Evolutionary conservation across 2,888 invertebrate genomes (phyloP).

Genomic region (Andrena chrysosceles): DNA sequence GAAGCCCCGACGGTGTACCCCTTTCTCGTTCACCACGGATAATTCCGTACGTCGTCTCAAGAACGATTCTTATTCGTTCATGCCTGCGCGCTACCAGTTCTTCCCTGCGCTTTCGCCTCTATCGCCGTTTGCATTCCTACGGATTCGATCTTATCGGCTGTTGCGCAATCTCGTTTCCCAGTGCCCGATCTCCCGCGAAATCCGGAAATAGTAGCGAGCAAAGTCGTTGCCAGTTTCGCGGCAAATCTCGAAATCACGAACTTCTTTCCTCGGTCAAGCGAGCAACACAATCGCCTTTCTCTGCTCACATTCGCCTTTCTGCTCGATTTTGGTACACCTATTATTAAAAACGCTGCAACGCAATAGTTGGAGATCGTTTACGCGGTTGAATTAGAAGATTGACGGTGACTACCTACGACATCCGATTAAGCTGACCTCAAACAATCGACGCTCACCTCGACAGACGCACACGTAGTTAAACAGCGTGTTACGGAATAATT

Average conservation of each 20-base stretch:
- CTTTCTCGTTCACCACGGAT: constrained; percentile 35
- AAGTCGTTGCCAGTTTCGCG: not conserved
- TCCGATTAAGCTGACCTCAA: constrained; percentile 65
- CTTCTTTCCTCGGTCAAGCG: not conserved
- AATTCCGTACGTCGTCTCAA: constrained; percentile 40
- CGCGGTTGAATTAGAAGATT: constrained; percentile 58
- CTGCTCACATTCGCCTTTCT: too few relatives aligned
- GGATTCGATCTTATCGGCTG: constrained; percentile 56
- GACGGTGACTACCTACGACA: constrained; percentile 48
- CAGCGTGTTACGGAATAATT: constrained; percentile 61
- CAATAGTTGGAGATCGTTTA: constrained; percentile 26
- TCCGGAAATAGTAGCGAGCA: not conserved
- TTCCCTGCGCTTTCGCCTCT: constrained; percentile 42
- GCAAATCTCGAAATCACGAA: not conserved
- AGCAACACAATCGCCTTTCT: too few relatives aligned
- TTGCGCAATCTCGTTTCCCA: constrained; percentile 52
- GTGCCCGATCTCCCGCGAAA: constrained; percentile 25
- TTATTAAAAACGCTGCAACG: constrained; percentile 9
- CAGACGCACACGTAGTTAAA: constrained; percentile 44
- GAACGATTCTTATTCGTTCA: constrained; percentile 32
- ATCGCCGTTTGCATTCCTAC: constrained; percentile 53
- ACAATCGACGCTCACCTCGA: constrained; percentile 52
- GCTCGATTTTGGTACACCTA: not conserved
- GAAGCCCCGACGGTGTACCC: constrained; percentile 48
- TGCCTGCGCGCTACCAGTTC: constrained; percentile 13